Evolutionary conservation across 1,140 invertebrate species (phyloP), one percentile per base, ranked within the genome.

Genomic region (Drosophila nasuta): DNA sequence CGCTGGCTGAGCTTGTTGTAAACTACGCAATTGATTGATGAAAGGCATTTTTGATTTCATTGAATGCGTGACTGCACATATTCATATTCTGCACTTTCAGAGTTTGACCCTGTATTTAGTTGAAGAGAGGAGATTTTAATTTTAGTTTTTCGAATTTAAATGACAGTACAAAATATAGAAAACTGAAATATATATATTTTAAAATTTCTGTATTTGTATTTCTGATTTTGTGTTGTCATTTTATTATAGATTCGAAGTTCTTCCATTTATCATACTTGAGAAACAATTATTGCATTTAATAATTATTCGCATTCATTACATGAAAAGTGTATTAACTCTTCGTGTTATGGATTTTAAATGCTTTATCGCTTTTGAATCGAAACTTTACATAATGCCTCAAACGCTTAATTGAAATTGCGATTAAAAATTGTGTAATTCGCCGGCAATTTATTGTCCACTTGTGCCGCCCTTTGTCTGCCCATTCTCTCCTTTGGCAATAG

Each of bases 391-490:
- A 38, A 38, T 52, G 10, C 20, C 45, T 43, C 35, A 6, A 20
- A 13, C 13, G 62, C 48, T 51, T 64, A 52, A 64, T 65, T 65
- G 63, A 54, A 54, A 65, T 43, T 43, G 8, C 63, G 35, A 65
- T 65, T 52, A 54, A 65, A 65, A 54, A 65, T 54, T 41, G 28
- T 64, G 48, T 52, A 64, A 62, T 62, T 62, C 51, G 51, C 15
- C 20, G 51, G 30, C 8, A 56, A 38, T 56, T 56, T 56, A 35
- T 38, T 17, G 52, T 13, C 25, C 51, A 54, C n/a, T 28, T 30
- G 20, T 30, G 35, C n/a, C 5, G 4, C 51, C 17, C 20, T 10
- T 43, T 43, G 5, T 15, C 7, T 8, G 20, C 48, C 20, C 35
- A 33, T 33, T 25, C 8, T 3, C 8, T 10, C 35, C 35, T 2